Conservation (phyloP, 1,140 invertebrate species). For the Intoshia linei region DNA sequence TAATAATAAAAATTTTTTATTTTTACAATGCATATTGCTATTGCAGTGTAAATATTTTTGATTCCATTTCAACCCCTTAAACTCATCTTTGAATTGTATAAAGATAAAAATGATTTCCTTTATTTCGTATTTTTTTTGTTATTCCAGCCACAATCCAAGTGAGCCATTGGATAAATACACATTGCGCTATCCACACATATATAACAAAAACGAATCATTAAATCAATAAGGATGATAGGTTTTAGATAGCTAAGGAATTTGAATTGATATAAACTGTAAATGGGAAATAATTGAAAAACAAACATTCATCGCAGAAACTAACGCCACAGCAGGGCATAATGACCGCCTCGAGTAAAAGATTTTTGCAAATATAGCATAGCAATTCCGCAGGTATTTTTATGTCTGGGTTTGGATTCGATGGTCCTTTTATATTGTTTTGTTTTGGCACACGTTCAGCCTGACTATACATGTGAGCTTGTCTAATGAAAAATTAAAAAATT, state of each 20-base stretch:
- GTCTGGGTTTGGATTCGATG: slow-evolving; percentile 28
- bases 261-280: slow-evolving; percentile 1
- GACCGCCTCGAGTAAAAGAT: slow-evolving; percentile 67
- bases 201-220: neutral
- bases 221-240: neutral
- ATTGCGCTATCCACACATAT: no score
- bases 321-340: slow-evolving; percentile 83
- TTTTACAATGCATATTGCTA: no score
- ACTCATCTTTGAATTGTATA: no score
- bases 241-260: slow-evolving; percentile 3
- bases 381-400: slow-evolving; percentile 45
- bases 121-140: no score
- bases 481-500: neutral
- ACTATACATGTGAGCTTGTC: neutral
- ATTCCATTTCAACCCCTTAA: no score
- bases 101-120: no score
- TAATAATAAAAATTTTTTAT: no score
- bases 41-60: no score
- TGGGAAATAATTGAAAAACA: slow-evolving; percentile 16
- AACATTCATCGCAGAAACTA: slow-evolving; percentile 90
- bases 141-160: no score
- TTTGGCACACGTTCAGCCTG: slow-evolving; percentile 22
- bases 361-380: slow-evolving; percentile 55
- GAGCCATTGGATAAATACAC: no score
- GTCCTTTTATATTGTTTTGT: slow-evolving; percentile 13